phyloP scores from a whole-genome alignment of 2,888 invertebrate genomes.

The Heterodera filipjevi region DNA sequence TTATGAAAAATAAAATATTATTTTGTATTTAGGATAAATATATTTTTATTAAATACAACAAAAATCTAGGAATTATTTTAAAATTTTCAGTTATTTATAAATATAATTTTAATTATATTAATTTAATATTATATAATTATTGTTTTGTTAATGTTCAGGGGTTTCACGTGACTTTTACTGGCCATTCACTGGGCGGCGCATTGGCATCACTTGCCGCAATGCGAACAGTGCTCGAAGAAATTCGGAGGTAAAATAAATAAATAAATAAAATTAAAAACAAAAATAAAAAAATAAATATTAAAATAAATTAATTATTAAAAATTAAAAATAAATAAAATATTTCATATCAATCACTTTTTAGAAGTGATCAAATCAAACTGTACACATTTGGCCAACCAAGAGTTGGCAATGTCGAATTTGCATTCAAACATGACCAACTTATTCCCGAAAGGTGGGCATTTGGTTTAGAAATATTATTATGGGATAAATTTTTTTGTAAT shows the following conservation, averaged over 20 bases:
- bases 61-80: too few relatives aligned
- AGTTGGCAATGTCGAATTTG: conserved; percentile 54
- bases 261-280: neutral
- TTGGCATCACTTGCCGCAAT: conserved; percentile 58
- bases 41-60: too few relatives aligned
- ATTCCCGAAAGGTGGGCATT: conserved; percentile 56
- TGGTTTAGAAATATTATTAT: too few relatives aligned
- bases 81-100: too few relatives aligned
- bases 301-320: too few relatives aligned
- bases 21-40: too few relatives aligned
- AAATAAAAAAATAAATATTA: too few relatives aligned
- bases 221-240: conserved; percentile 51
- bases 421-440: conserved; percentile 49
- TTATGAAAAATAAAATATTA: too few relatives aligned
- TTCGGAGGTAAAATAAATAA: conserved; percentile 33
- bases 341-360: neutral
- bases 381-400: conserved; percentile 61
- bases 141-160: too few relatives aligned
- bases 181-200: conserved; percentile 62
- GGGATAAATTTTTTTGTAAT: too few relatives aligned
- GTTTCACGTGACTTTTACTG: conserved; percentile 56
- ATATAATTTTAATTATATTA: too few relatives aligned
- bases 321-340: neutral
- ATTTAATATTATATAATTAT: neutral
- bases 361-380: conserved; percentile 48